Percentiles rank a stretch among this genome's conserved stretches.
These are phyloP conservation scores for Pangasius sanitwongsei DNA, from an alignment of 2,797 vertebrate genomes.

Conservation along the genomic window DNA sequence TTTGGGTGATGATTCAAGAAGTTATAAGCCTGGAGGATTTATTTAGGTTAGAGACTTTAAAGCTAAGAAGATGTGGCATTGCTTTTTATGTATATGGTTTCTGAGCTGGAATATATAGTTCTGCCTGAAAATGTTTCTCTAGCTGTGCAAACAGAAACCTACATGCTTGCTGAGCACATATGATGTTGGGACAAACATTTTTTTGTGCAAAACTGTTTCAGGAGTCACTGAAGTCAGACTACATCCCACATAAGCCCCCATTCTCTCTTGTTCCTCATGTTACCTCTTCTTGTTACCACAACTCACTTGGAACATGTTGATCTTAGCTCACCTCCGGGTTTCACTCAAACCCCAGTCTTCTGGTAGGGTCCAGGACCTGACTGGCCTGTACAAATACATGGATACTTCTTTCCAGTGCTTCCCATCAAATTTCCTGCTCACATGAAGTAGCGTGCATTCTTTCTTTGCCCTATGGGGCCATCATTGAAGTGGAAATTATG, in stretches of 20 bases:
- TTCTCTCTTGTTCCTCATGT: neutral
- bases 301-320: slow-evolving; percentile 14
- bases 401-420: slow-evolving; percentile 9
- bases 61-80: neutral
- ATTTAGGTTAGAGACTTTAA: slow-evolving; percentile 10
- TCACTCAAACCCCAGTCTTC: slow-evolving; percentile 2
- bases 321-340: slow-evolving; percentile 30
- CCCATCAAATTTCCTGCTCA: slow-evolving; percentile 10
- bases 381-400: slow-evolving; percentile 5
- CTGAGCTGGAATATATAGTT: neutral
- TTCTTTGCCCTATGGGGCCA: neutral
- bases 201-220: slow-evolving; percentile 10
- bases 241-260: neutral
- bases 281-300: neutral
- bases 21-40: neutral
- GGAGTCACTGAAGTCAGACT: neutral
- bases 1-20: neutral
- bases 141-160: slow-evolving; percentile 40
- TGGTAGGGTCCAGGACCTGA: neutral
- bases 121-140: slow-evolving; percentile 22
- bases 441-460: neutral
- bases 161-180: neutral
- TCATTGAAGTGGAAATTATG: neutral
- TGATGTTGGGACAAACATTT: slow-evolving; percentile 19
- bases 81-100: neutral